Conservation (phyloP, 2,888 invertebrate genomes). For the Pardosa pseudoannulata region DNA sequence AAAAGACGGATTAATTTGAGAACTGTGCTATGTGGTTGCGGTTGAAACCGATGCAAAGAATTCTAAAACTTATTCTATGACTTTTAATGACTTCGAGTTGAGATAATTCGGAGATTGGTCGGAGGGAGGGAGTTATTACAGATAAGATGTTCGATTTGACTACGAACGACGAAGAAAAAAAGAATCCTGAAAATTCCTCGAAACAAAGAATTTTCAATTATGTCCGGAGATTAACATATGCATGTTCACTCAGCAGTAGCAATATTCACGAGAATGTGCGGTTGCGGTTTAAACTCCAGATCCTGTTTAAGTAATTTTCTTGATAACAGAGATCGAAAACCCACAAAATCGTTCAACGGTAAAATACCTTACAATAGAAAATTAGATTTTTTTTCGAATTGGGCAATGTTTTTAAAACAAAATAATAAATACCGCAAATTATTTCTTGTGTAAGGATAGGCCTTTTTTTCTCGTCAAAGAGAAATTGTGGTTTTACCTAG, state of each 20-base stretch:
- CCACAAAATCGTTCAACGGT: not conserved
- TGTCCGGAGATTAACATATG: too few relatives aligned
- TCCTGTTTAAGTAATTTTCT: not conserved
- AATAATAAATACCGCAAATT: too few relatives aligned
- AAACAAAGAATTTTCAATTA: not conserved
- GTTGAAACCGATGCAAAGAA: not conserved
- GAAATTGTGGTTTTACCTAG: too few relatives aligned
- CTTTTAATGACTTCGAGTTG: slow-evolving; percentile 1
- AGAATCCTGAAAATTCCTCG: not conserved
- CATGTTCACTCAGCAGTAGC: too few relatives aligned
- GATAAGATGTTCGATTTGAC: not conserved
- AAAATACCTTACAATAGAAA: not conserved
- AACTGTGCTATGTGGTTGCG: not conserved
- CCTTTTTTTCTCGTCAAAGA: too few relatives aligned
- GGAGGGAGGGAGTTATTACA: not conserved
- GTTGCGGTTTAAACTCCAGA: too few relatives aligned
- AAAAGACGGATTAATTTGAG: not conserved
- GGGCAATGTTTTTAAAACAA: too few relatives aligned
- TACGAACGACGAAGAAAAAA: not conserved
- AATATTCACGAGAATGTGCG: too few relatives aligned
- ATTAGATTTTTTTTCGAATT: not conserved
- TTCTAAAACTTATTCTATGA: not conserved
- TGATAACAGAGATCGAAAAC: not conserved
- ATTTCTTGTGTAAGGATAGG: too few relatives aligned
- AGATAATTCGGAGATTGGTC: not conserved